Evolutionary conservation across 2,113 vertebrate species (phyloP), one percentile per base, ranked within the genome.

Genomic region (Solea senegalensis): DNA sequence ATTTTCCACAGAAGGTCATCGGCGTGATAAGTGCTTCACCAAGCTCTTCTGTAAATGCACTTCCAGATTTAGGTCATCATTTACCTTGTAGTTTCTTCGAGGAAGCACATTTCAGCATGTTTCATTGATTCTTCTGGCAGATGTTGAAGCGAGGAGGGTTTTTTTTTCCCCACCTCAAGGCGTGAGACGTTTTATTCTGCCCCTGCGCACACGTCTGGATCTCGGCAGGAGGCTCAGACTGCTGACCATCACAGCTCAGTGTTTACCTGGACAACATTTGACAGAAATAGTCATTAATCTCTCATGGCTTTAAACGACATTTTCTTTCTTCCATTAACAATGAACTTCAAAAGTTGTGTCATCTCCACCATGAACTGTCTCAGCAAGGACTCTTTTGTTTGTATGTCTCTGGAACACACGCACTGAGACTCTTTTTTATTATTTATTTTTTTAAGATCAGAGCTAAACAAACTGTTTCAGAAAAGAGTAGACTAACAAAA

Each of bases 231-330:
- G 72, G 44, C 69, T 67, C 64, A 72, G 62, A 80, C 76, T 87
- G 87, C 85, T 84, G 88, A 80, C 87, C 90, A 78, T 77, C 81
- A 78, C 66, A 78, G 75, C 57, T 53, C 13, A 27, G 60, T 60
- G 72, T 90, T 88, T 89, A 86, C 84, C 78, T 65, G 46, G 5
- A 80, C 76, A 84, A 76, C 78, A 74, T 81, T 83, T 80, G 70
- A 49, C 74, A 55, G 63, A 82, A 86, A 92, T 81, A 71, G 85
- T 64, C 51, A 60, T 44, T 84, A 79, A 81, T 85, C 61, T 81
- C 48, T 40, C 66, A 53, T 66, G 53, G 61, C 84, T 75, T 81
- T 65, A 68, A 41, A 67, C 81, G 80, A 72, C 53, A 78, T 85
- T 80, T 81, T 84, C 57, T 68, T 52, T 67, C 74, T 78, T 78